phyloP scores from a whole-genome alignment of 2,113 vertebrate genomes.

The mouse (Mus musculus) region DNA sequence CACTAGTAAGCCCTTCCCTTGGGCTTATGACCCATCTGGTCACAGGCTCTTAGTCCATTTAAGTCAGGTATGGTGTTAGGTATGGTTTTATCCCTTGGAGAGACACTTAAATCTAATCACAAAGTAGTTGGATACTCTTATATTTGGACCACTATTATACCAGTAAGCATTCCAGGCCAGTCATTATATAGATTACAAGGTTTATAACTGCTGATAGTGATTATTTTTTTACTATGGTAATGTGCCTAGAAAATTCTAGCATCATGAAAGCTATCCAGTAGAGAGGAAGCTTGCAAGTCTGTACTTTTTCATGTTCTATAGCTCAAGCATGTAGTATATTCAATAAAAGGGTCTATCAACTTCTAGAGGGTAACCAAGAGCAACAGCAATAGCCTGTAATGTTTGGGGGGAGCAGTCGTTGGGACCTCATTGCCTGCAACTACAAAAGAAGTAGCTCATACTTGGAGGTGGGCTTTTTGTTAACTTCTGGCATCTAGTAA shows the following conservation, averaged over 20 bases:
- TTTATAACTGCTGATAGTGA: background rate
- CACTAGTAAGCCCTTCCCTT: background rate
- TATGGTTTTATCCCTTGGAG: background rate
- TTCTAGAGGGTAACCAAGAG: background rate
- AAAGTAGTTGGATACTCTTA: background rate
- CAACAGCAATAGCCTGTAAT: background rate
- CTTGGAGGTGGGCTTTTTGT: background rate
- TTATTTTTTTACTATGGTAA: background rate
- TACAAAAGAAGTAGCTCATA: too few relatives aligned
- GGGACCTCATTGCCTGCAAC: background rate
- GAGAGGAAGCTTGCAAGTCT: background rate
- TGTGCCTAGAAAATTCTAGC: background rate
- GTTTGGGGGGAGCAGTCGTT: background rate
- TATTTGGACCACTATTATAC: background rate
- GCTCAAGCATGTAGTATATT: background rate
- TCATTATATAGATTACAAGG: background rate
- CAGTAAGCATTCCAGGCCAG: background rate
- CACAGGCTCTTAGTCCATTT: background rate
- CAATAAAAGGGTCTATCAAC: background rate
- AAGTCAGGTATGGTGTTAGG: background rate
- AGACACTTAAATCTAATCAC: background rate
- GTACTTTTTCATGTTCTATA: background rate
- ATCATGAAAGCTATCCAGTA: background rate
- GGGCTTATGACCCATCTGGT: background rate
- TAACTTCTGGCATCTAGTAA: background rate